These are phyloP conservation scores for Leucopternis melanops DNA, from an alignment of 2,113 vertebrate genomes.

Conservation along the genomic window DNA sequence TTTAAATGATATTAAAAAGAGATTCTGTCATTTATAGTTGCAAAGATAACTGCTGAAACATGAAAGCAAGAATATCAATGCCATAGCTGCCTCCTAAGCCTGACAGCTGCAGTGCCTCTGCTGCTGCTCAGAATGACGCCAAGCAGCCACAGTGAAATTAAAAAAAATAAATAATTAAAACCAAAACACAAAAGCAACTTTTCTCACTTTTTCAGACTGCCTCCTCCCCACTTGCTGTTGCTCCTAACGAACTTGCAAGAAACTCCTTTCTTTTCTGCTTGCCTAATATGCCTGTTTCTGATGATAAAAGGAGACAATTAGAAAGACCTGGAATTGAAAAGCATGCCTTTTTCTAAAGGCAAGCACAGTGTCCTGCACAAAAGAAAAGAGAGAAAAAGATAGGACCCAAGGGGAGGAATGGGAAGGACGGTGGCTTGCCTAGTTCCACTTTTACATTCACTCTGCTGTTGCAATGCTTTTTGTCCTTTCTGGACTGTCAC, in stretches of 20 bases:
- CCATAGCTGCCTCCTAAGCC: not conserved
- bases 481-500: not conserved
- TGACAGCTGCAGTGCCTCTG: conserved; percentile 12
- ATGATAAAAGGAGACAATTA: not conserved
- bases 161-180: not conserved
- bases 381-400: not conserved
- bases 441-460: not conserved
- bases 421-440: accelerated
- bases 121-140: not conserved
- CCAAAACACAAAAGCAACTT: not conserved
- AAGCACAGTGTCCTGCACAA: not conserved
- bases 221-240: not conserved
- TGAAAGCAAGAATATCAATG: conserved; percentile 16
- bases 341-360: not conserved
- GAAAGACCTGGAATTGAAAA: not conserved
- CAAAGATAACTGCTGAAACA: conserved; percentile 38
- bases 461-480: not conserved
- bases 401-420: not conserved
- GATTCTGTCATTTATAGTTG: conserved; percentile 25
- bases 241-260: not conserved
- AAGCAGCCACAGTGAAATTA: not conserved
- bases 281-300: not conserved
- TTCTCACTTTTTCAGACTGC: not conserved
- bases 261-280: not conserved
- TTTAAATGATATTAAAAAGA: conserved; percentile 28